Evolutionary conservation across 2,797 vertebrate species (phyloP), one percentile per base, ranked within the genome.

Genomic region (Brachymystax lenok): DNA sequence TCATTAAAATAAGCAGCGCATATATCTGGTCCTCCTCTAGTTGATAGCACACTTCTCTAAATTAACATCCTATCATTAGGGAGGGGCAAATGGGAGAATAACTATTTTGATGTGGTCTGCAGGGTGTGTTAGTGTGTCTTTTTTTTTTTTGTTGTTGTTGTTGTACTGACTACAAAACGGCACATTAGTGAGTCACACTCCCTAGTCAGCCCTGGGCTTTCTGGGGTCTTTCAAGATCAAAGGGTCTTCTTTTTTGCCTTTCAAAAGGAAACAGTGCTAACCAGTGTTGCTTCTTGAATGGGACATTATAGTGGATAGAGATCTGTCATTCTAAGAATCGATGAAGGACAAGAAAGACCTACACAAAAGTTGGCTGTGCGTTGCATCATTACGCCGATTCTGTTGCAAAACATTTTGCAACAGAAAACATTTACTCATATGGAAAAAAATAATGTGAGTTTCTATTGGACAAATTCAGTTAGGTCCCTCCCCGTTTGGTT

Each of bases 1-100:
- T 88, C 89, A 90, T 92, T 92, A 87, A 73, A 81, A 86, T 80
- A 80, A 85, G 79, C 76, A 77, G 78, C 80, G 81, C 90, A 87
- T 87, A 84, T 83, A 84, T 81, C 79, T 72, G 71, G 77, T 82
- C 2, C 17, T 81, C 46, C 35, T 79, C 46, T 76, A 84, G 85
- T 82, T 69, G 52, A 4, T 80, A 75, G 82, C 80, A 30, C 66
- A 63, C 54, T 67, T 52, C 27, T 82, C 33, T 69, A 77, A 86
- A 82, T 40, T 71, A 73, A 28, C 66, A 12, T 74, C 70, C 59
- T 24, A 46, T 79, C 30, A 35, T 28, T 79, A 85, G 80, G 40
- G 76, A 74, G 66, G 74, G 74, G 69, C 77, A 56, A 69, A 24
- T 33, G 69, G 51, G 71, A 76, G 71, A 74, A 24, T 24, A 24